Base-by-base conservation (phyloP, 2,888 invertebrate species). In the Ormia ochracea region DNA sequence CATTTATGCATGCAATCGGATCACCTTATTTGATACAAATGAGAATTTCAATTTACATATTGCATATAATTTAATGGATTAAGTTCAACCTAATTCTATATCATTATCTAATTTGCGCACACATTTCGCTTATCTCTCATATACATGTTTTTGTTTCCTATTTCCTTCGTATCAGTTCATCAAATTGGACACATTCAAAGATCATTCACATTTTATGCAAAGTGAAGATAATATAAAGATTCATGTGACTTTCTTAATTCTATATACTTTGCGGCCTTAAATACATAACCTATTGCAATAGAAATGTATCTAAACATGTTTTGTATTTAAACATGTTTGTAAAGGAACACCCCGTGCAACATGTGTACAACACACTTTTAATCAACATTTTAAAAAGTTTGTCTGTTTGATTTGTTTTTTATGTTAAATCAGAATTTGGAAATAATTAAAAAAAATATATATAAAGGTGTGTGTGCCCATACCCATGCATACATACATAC, bases 1-100 rank as follows among this genome's bases (percentile, higher is more conserved):
- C 96, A 85, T 94, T 93, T 85, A 96, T 94, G 90, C 96, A 96
- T 83, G 94, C 93, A 87, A 96, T 96, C 36, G 96, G 96, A 85
- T 96, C 95, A 89, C 96, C 96, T 96, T 90, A 5, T 82, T 82
- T 23, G 23, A 50, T 73, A 54, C 31, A 54, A 56, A 77, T 26
- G 56, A 43, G 45, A 74, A 19, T 26, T 38, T 48, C 58, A 45
- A 33, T 52, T 65, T 52, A 36, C 41, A 41, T 41, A 14, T 31
- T 28, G 28, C 38, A 19, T 45, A 45, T 76, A 69, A 69, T 69
- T 63, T 43, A 69, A 58, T 21, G 63, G 38, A 72, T 77, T 63
- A 28, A 74, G 19, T 65, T 54, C 58, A 70, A 78, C 41, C 36
- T 38, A 63, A 75, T 63, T 61, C 28, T 14, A 23, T 31, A 41